phyloP scores from a whole-genome alignment of 1,140 invertebrate genomes.

The Apis florea region DNA sequence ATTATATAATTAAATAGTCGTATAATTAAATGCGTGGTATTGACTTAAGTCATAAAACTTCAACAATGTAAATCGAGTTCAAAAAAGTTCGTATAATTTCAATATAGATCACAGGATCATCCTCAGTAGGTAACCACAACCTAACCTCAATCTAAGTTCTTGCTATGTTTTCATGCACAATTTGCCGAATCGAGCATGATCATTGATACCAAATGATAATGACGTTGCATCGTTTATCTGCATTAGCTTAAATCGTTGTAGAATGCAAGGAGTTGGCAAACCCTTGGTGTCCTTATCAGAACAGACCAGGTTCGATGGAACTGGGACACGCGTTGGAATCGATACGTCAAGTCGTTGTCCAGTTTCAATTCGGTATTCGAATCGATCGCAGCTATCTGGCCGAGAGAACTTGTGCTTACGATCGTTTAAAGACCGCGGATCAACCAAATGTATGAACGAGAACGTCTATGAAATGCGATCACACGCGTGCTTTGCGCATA shows the following conservation, averaged over 20 bases:
- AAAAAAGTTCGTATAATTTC: no score
- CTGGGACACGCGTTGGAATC: slow-evolving; percentile 67
- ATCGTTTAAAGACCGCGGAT: slow-evolving; percentile 34
- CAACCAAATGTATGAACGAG: not conserved
- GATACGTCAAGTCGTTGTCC: slow-evolving; percentile 66
- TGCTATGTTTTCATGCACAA: no score
- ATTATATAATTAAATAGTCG: no score
- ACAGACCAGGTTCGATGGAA: slow-evolving; percentile 62
- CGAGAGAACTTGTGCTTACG: slow-evolving; percentile 14
- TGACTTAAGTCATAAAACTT: no score
- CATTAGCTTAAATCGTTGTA: not conserved
- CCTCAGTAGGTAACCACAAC: no score
- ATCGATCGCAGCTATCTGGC: slow-evolving; percentile 57
- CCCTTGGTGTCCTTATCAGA: slow-evolving; percentile 55
- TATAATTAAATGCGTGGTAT: no score
- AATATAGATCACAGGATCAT: no score
- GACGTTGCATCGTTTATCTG: not conserved
- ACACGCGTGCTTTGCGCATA: not conserved
- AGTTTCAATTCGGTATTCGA: slow-evolving; percentile 67
- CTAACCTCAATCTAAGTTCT: no score
- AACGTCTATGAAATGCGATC: not conserved
- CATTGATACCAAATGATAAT: not conserved
- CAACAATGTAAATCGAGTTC: no score
- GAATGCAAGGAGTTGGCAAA: slow-evolving; percentile 23
- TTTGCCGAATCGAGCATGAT: no score